Percentiles rank a stretch among this genome's conserved stretches.
Conservation (phyloP, 1,140 invertebrate genomes). For the Drosophila aff. region DNA sequence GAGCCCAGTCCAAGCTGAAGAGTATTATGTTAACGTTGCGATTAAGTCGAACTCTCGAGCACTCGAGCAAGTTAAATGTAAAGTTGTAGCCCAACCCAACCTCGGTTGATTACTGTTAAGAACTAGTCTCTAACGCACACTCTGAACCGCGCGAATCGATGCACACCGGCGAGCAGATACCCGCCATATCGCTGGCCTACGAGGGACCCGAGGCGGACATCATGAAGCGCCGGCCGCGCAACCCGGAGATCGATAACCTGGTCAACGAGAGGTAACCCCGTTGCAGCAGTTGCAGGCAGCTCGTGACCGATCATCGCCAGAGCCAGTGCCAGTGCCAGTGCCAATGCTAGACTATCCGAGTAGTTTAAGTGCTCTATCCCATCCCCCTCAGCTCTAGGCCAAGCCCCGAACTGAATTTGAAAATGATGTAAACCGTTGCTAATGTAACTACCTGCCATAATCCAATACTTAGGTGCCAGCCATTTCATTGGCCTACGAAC, state of each 20-base stretch:
- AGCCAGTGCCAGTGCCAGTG: constrained; percentile 13
- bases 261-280: constrained; percentile 95
- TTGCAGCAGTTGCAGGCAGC: neutral
- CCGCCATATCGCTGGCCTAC: constrained; percentile 99
- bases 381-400: constrained; percentile 19
- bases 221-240: constrained; percentile 99
- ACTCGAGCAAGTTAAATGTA: constrained; percentile 63
- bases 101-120: constrained; percentile 53
- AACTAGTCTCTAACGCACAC: constrained; percentile 46
- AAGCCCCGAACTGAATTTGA: constrained; percentile 20
- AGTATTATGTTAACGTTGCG: constrained; percentile 43
- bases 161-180: constrained; percentile 88
- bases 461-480: constrained; percentile 94
- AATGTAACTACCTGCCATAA: constrained; percentile 77
- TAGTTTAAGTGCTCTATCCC: constrained; percentile 52
- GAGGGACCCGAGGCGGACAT: constrained; percentile 99
- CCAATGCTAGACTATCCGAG: constrained; percentile 29
- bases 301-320: constrained; percentile 10
- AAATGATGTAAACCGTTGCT: constrained; percentile 68
- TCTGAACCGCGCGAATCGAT: constrained; percentile 43
- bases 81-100: constrained; percentile 41
- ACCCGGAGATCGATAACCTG: constrained; percentile 98
- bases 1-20: constrained; percentile 7
- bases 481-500: constrained; percentile 99
- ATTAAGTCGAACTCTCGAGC: constrained; percentile 56